These are phyloP conservation scores for Amorpha juglandis DNA, from an alignment of 2,888 invertebrate species.

Conservation along the genomic window DNA sequence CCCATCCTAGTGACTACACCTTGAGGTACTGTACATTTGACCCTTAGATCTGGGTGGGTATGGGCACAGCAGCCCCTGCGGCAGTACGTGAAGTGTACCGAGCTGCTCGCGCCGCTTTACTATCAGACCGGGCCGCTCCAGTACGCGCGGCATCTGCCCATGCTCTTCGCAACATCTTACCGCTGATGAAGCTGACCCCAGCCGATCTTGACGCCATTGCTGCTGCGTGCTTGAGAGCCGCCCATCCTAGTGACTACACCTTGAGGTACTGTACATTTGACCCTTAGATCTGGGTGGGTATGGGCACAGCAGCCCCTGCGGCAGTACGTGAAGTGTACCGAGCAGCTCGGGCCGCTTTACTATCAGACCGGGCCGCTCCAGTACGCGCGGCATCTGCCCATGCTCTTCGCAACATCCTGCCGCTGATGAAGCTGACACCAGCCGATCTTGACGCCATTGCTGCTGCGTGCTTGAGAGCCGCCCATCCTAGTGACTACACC, in stretches of 20 bases:
- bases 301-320: too few species aligned
- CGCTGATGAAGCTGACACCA: constrained; percentile 93
- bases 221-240: constrained; percentile 94
- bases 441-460: constrained; percentile 96
- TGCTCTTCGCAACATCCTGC: constrained; percentile 94
- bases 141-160: constrained; percentile 97
- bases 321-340: constrained; percentile 95
- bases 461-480: constrained; percentile 94
- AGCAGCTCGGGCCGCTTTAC: constrained; percentile 90
- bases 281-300: too few species aligned
- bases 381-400: constrained; percentile 97
- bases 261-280: constrained; percentile 58
- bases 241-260: constrained; percentile 70
- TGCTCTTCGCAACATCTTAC: constrained; percentile 94
- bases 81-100: constrained; percentile 95
- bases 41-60: constrained; percentile 27
- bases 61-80: constrained; percentile 93
- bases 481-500: constrained; percentile 70
- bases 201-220: constrained; percentile 96
- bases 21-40: constrained; percentile 53
- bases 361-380: constrained; percentile 95
- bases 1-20: constrained; percentile 70
- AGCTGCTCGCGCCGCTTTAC: constrained; percentile 90
- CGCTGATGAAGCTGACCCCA: constrained; percentile 93
- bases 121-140: constrained; percentile 95